These are phyloP conservation scores for Astropecten irregularis DNA, from an alignment of 53 echinoderm and acorn worm genomes.

Conservation along the genomic window DNA sequence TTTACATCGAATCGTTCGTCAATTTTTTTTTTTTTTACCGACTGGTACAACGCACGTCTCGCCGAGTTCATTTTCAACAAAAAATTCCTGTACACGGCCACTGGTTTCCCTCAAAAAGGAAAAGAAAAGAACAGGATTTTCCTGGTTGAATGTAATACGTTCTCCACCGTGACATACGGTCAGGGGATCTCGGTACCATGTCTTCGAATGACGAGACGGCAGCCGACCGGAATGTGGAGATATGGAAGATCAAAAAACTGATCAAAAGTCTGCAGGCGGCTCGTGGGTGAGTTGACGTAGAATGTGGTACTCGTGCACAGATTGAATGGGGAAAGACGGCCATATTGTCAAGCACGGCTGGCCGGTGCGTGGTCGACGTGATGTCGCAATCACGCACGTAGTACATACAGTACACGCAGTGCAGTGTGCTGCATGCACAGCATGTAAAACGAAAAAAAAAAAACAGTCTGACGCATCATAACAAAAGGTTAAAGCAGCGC, in stretches of 20 bases:
- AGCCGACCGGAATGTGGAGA: slow-evolving; percentile 99
- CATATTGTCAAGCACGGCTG: neutral
- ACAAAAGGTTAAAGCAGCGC: no score
- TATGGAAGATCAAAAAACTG: slow-evolving; percentile 99
- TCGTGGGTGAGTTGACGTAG: slow-evolving; percentile 80
- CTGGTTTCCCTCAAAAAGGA: slow-evolving; percentile 1
- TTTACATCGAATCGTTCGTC: neutral
- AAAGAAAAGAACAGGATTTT: slow-evolving; percentile 11
- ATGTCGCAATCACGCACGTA: slow-evolving; percentile 40
- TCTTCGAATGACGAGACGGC: slow-evolving; percentile 84
- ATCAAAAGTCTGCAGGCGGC: slow-evolving; percentile 99
- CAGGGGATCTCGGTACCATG: slow-evolving; percentile 36
- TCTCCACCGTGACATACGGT: slow-evolving; percentile 22
- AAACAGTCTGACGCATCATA: no score
- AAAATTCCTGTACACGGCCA: slow-evolving; percentile 12
- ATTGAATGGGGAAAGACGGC: neutral
- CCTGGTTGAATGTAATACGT: neutral
- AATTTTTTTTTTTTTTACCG: neutral
- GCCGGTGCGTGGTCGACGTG: slow-evolving; percentile 23
- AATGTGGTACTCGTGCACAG: neutral
- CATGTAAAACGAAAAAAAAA: no score
- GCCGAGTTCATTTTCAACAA: neutral
- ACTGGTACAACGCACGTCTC: slow-evolving; percentile 2
- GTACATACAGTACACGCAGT: neutral
- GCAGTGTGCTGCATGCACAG: neutral